Evolutionary conservation across 1,140 invertebrate genomes (phyloP).

Genomic region (Drosophila elegans): DNA sequence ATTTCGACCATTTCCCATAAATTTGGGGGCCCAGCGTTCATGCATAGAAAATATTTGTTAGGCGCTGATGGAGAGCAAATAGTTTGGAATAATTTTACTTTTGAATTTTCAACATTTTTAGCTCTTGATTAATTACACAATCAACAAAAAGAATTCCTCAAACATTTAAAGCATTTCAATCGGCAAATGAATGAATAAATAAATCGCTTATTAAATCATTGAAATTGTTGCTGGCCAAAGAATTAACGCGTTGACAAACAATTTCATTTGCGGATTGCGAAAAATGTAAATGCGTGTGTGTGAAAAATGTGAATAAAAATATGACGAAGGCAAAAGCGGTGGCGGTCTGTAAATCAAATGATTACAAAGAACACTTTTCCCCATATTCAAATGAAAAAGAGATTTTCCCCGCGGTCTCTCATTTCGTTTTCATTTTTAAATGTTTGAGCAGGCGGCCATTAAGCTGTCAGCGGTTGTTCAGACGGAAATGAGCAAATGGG

Average conservation of each 20-base stretch:
- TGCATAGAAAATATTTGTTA: constrained; percentile 16
- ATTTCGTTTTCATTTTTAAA: constrained; percentile 47
- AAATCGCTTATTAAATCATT: constrained; percentile 68
- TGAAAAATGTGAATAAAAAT: constrained; percentile 7
- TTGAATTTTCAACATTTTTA: constrained; percentile 29
- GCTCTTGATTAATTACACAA: constrained; percentile 70
- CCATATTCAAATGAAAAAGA: constrained; percentile 41
- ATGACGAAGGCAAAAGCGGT: constrained; percentile 32
- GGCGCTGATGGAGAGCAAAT: constrained; percentile 52
- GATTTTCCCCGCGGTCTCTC: constrained; percentile 31
- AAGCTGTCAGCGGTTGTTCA: constrained; percentile 65
- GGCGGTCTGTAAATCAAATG: constrained; percentile 63
- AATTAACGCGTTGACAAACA: constrained; percentile 73
- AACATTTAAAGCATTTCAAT: constrained; percentile 44
- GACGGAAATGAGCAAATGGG: constrained; percentile 50
- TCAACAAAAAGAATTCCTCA: constrained; percentile 12
- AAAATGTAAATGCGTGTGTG: constrained; percentile 12
- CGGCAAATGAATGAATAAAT: constrained; percentile 45
- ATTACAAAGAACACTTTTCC: constrained; percentile 60
- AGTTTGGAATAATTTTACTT: constrained; percentile 46
- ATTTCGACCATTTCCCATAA: constrained; percentile 35
- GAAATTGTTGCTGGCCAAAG: constrained; percentile 38
- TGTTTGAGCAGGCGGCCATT: constrained; percentile 63
- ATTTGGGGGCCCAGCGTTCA: constrained; percentile 30
- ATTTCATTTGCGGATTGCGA: constrained; percentile 70